These are phyloP conservation scores for Malacoraja senta DNA, from an alignment of 2,797 vertebrate species.

Conservation along the genomic window DNA sequence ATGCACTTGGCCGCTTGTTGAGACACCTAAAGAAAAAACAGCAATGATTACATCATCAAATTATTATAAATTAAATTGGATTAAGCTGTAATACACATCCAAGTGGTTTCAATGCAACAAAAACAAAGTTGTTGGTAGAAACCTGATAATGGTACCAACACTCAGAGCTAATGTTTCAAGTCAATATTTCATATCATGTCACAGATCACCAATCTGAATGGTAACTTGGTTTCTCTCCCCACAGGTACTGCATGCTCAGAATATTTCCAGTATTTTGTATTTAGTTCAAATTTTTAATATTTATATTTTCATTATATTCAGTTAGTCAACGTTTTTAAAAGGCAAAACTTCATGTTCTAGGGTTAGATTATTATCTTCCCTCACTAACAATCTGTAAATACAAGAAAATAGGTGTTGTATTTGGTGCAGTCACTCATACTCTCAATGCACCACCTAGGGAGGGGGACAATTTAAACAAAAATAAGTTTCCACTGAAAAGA, in stretches of 20 bases:
- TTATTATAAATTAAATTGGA: neutral
- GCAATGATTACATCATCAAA: neutral
- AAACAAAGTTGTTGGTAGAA: too few species aligned
- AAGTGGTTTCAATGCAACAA: neutral
- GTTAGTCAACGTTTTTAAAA: neutral
- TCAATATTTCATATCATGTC: too few species aligned
- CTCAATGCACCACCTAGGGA: neutral
- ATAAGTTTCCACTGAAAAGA: neutral
- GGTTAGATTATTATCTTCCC: neutral
- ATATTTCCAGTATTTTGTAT: too few species aligned
- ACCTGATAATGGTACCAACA: too few species aligned
- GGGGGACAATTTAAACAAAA: neutral
- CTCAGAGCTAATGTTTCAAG: too few species aligned
- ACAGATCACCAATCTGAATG: too few species aligned
- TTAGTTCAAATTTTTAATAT: neutral
- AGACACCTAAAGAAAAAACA: slow-evolving; percentile 68
- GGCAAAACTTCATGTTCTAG: neutral
- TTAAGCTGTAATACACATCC: too few species aligned
- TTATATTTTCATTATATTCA: neutral
- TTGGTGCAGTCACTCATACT: neutral
- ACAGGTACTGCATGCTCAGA: too few species aligned
- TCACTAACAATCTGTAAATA: neutral
- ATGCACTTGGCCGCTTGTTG: slow-evolving; percentile 94
- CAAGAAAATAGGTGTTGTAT: neutral
- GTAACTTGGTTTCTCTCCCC: too few species aligned